These are phyloP conservation scores for Drosophila azteca DNA, from an alignment of 1,140 invertebrate species.

Conservation along the genomic window DNA sequence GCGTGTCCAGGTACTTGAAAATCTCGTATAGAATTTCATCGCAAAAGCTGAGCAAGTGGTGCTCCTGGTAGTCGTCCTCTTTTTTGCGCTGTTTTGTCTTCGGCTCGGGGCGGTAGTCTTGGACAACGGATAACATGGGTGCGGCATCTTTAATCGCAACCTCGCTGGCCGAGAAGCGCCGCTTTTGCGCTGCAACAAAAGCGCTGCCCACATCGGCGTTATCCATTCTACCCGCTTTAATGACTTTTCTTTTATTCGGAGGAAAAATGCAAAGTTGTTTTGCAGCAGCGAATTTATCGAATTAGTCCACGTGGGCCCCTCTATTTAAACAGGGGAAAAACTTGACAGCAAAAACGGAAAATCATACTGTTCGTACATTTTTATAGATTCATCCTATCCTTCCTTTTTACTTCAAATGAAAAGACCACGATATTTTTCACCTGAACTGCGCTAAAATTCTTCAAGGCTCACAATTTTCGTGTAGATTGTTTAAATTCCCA, in stretches of 20 bases:
- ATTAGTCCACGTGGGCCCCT: too few species aligned
- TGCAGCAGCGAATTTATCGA: too few species aligned
- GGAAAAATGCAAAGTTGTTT: too few species aligned
- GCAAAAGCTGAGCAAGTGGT: conserved; percentile 76
- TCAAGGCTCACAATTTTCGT: too few species aligned
- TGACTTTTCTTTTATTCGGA: conserved; percentile 11
- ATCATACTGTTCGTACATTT: too few species aligned
- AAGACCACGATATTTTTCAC: too few species aligned
- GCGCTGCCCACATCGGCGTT: conserved; percentile 53
- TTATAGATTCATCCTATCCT: too few species aligned
- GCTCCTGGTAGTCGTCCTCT: conserved; percentile 14
- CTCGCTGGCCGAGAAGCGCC: conserved; percentile 58
- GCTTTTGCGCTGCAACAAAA: conserved; percentile 60
- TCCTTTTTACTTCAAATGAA: too few species aligned
- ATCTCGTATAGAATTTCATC: conserved; percentile 85
- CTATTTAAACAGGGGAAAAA: too few species aligned
- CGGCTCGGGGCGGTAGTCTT: conserved; percentile 11
- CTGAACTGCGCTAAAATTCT: too few species aligned
- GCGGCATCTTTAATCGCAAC: conserved; percentile 11
- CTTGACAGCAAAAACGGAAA: too few species aligned
- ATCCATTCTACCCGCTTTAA: conserved; percentile 46
- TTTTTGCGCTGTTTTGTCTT: conserved; percentile 61
- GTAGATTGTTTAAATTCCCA: too few species aligned
- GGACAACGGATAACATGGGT: conserved; percentile 1
- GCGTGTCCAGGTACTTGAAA: conserved; percentile 84